Conservation (phyloP, 2,113 vertebrate genomes). For the Platysternon megacephalum region DNA sequence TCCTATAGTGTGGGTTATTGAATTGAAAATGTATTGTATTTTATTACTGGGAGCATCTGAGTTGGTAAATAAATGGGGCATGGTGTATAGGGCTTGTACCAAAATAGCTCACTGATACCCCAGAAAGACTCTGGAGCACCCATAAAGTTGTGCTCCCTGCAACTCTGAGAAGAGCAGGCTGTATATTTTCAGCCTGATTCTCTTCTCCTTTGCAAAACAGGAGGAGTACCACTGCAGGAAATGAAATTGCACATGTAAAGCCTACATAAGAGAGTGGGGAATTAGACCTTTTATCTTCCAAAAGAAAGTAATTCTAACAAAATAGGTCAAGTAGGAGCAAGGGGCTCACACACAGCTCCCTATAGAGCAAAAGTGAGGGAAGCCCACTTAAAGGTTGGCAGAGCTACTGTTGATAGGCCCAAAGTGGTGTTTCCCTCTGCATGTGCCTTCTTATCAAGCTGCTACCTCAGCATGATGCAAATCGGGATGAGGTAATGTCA, state of each 20-base stretch:
- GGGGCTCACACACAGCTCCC: background rate
- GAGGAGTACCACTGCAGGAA: background rate
- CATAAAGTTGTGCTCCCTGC: background rate
- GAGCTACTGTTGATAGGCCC: background rate
- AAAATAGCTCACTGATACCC: background rate
- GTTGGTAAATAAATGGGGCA: background rate
- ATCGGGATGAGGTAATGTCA: accelerated
- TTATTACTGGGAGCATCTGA: background rate
- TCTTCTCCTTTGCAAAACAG: accelerated
- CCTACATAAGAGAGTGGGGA: background rate
- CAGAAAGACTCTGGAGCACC: background rate
- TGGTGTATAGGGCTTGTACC: background rate
- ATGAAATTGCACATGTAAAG: accelerated
- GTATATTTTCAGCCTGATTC: background rate
- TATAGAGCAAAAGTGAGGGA: background rate
- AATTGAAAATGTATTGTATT: background rate
- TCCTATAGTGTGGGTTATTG: background rate
- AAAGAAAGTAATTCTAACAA: accelerated
- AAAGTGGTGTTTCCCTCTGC: background rate
- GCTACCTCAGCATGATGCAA: background rate
- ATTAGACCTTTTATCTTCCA: background rate
- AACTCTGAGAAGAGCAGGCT: background rate
- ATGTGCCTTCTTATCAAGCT: background rate
- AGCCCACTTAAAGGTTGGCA: background rate
- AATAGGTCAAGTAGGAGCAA: accelerated